A percentile compares a stretch with the other conserved stretches of the same genome.
phyloP scores from a whole-genome alignment of 2,797 vertebrate genomes.

The Aplochiton taeniatus region DNA sequence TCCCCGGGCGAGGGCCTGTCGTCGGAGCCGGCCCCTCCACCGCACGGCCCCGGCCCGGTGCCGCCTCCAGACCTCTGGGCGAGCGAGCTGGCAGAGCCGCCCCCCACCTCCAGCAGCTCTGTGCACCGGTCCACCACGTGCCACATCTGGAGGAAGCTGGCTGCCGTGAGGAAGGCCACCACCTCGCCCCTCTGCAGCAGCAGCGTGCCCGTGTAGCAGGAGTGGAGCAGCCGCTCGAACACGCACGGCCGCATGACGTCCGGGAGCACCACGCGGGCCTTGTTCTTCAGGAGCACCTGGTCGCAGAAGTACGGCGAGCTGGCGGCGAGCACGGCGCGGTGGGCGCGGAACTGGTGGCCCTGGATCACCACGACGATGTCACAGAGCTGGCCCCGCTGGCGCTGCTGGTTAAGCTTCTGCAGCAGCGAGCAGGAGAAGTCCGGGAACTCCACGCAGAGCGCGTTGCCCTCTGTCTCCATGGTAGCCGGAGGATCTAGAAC shows the following conservation, averaged over 20 bases:
- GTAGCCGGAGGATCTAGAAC: constrained; percentile 71
- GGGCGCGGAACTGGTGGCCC: constrained; percentile 85
- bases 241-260: constrained; percentile 87
- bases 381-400: constrained; percentile 84
- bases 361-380: constrained; percentile 86
- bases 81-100: constrained; percentile 64
- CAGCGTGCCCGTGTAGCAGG: constrained; percentile 82
- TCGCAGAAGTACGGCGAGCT: constrained; percentile 89
- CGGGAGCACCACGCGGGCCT: constrained; percentile 81
- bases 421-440: constrained; percentile 85
- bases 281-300: constrained; percentile 87
- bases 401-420: constrained; percentile 87
- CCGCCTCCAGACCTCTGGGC: constrained; percentile 66
- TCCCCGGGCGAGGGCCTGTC: constrained; percentile 82
- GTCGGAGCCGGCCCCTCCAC: background rate
- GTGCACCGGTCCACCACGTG: constrained; percentile 89
- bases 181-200: constrained; percentile 83
- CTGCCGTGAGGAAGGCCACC: constrained; percentile 85
- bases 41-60: constrained; percentile 64
- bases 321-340: constrained; percentile 86
- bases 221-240: constrained; percentile 85
- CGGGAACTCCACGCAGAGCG: constrained; percentile 87
- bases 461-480: constrained; percentile 83
- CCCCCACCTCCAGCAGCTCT: constrained; percentile 78
- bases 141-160: constrained; percentile 91